Percentiles rank a stretch among this genome's conserved stretches.
These are phyloP conservation scores for Colletes collaris DNA, from an alignment of 2,888 invertebrate species.

Conservation along the genomic window DNA sequence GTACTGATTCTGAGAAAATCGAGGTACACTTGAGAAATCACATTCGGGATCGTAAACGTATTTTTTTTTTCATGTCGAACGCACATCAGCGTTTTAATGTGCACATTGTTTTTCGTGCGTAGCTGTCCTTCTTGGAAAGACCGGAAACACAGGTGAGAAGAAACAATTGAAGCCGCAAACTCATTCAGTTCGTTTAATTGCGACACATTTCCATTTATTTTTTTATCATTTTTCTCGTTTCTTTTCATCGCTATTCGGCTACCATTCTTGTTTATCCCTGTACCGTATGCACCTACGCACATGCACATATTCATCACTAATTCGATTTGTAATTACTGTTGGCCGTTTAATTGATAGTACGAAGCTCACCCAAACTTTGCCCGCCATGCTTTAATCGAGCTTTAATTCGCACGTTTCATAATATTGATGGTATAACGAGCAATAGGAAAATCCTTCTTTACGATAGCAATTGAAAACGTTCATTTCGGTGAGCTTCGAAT, in stretches of 20 bases:
- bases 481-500: slow-evolving; percentile 22
- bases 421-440: slow-evolving; percentile 1
- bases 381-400: slow-evolving; percentile 21
- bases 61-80: slow-evolving; percentile 31
- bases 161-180: slow-evolving; percentile 38
- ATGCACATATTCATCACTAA: slow-evolving; percentile 28
- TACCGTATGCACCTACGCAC: not conserved
- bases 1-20: not conserved
- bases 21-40: not conserved
- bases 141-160: slow-evolving; percentile 83
- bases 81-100: slow-evolving; percentile 65
- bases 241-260: not conserved
- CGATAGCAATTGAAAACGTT: slow-evolving; percentile 19
- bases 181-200: slow-evolving; percentile 11
- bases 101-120: slow-evolving; percentile 70
- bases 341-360: slow-evolving; percentile 38
- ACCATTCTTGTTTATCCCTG: not conserved
- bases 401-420: slow-evolving; percentile 19
- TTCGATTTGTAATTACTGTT: slow-evolving; percentile 45
- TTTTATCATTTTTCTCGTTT: not conserved
- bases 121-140: slow-evolving; percentile 83
- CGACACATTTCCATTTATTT: slow-evolving; percentile 14
- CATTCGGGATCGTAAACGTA: slow-evolving; percentile 1
- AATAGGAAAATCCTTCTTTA: not conserved
- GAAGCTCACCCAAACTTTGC: slow-evolving; percentile 23